Evolutionary conservation across 2,888 invertebrate species (phyloP).

Genomic region (Melinaea marsaeus): DNA sequence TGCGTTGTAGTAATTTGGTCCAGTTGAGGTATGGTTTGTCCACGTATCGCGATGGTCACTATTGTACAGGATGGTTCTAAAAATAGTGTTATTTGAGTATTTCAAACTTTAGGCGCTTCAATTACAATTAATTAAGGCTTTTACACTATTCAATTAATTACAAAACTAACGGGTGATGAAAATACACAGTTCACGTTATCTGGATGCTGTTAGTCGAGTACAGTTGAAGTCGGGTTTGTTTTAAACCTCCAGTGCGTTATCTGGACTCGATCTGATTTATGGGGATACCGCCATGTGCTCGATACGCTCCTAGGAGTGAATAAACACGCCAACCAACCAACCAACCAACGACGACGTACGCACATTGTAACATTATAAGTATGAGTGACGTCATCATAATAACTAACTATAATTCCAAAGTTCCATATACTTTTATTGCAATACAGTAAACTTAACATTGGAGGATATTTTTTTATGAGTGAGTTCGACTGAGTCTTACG

Average conservation of each 20-base stretch:
- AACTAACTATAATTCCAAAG: too few relatives aligned
- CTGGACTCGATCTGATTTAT: slow-evolving; percentile 41
- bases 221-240: slow-evolving; percentile 1
- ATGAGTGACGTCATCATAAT: not conserved
- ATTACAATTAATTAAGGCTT: too few relatives aligned
- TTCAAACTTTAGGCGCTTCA: too few relatives aligned
- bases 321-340: slow-evolving; percentile 22
- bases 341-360: slow-evolving; percentile 13
- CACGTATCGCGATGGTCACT: not conserved
- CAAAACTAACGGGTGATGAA: too few relatives aligned
- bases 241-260: slow-evolving; percentile 32
- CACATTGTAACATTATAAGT: not conserved
- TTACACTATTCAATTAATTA: too few relatives aligned
- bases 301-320: slow-evolving; percentile 24
- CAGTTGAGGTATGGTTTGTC: slow-evolving; percentile 8
- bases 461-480: too few relatives aligned
- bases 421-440: too few relatives aligned
- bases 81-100: too few relatives aligned
- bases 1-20: slow-evolving; percentile 25
- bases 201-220: not conserved
- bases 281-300: slow-evolving; percentile 32
- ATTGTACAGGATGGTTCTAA: not conserved
- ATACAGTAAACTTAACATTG: too few relatives aligned
- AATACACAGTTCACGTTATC: not conserved
- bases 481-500: too few relatives aligned